Conservation (phyloP, 2,888 invertebrate species). For the Sepiola atlantica region DNA sequence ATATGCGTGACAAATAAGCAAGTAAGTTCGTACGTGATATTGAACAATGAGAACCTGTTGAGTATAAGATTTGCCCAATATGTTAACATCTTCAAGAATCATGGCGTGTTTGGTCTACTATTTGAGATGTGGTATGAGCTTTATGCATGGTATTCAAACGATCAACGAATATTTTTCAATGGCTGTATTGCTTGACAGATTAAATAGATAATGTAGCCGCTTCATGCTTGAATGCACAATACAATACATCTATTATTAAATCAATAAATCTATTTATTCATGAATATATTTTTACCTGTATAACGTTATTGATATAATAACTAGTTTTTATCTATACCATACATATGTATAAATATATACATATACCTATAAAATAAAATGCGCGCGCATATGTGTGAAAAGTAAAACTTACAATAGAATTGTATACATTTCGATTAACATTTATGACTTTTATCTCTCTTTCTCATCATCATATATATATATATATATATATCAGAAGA, state of each 20-base stretch:
- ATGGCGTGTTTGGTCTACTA: background rate
- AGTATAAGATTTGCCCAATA: background rate
- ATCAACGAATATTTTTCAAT: background rate
- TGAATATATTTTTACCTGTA: background rate
- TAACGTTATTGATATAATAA: too few relatives aligned
- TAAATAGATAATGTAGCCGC: background rate
- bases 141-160: background rate
- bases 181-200: background rate
- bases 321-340: too few relatives aligned
- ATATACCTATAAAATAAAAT: too few relatives aligned
- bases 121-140: background rate
- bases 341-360: too few relatives aligned
- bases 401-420: too few relatives aligned
- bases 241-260: background rate
- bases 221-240: background rate
- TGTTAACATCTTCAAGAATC: background rate
- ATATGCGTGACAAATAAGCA: too few relatives aligned
- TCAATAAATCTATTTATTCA: background rate
- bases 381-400: too few relatives aligned
- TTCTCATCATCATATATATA: too few relatives aligned
- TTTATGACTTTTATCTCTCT: too few relatives aligned
- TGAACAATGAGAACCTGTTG: background rate
- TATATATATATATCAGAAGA: too few relatives aligned
- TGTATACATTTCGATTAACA: too few relatives aligned
- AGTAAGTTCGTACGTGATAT: too few relatives aligned